These are phyloP conservation scores for Cichladusa arquata DNA, from an alignment of 2,113 vertebrate genomes.

Conservation along the genomic window DNA sequence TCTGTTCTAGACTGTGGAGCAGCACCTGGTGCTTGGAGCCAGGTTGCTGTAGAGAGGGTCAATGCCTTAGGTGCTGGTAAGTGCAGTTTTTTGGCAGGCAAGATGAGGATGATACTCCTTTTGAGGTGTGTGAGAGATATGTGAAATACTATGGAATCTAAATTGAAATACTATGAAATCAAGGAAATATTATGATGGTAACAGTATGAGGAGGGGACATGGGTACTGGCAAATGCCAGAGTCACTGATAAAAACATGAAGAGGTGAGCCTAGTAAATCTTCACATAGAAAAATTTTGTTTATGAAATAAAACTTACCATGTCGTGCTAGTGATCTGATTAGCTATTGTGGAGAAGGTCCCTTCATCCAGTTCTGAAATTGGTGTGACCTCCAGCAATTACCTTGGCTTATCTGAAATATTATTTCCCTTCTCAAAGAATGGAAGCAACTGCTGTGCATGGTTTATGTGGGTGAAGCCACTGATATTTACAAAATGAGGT, in stretches of 20 bases:
- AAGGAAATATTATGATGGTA: not conserved
- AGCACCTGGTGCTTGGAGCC: slow-evolving; percentile 94
- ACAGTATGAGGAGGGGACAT: rapidly evolving
- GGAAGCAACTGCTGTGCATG: rapidly evolving
- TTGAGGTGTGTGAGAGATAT: not conserved
- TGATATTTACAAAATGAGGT: not conserved
- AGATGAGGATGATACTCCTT: not conserved
- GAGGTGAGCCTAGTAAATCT: not conserved
- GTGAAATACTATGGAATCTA: not conserved
- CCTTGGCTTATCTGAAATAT: not conserved
- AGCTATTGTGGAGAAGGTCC: not conserved
- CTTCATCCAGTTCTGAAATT: not conserved
- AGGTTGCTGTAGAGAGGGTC: slow-evolving; percentile 86
- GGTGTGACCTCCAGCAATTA: not conserved
- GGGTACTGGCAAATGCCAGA: not conserved
- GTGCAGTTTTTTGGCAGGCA: not conserved
- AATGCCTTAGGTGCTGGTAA: slow-evolving; percentile 85
- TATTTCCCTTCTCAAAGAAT: not conserved
- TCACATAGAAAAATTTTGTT: not conserved
- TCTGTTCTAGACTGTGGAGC: slow-evolving; percentile 90
- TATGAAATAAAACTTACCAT: not conserved
- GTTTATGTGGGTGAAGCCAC: not conserved
- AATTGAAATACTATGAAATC: not conserved
- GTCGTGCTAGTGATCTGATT: not conserved
- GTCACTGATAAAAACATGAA: not conserved